Conservation (phyloP, 2,797 vertebrate species). For the Cichlasoma orientale region DNA sequence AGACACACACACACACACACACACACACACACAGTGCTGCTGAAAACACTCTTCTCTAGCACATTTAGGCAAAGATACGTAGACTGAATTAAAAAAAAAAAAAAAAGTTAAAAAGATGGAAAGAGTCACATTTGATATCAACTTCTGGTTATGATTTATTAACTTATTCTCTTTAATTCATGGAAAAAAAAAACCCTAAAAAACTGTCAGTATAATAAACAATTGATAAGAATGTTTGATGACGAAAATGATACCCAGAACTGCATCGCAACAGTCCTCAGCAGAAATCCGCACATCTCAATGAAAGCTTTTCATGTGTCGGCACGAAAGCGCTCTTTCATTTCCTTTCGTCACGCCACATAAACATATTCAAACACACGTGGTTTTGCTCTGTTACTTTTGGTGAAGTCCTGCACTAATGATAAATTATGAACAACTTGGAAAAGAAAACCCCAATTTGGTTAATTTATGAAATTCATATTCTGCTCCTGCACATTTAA, state of each 20-base stretch:
- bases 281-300: slow-evolving; percentile 32
- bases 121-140: not conserved
- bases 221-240: slow-evolving; percentile 36
- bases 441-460: slow-evolving; percentile 4
- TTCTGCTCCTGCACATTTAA: slow-evolving; percentile 9
- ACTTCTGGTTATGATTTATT: slow-evolving; percentile 59
- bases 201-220: slow-evolving; percentile 50
- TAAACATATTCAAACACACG: slow-evolving; percentile 3
- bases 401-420: slow-evolving; percentile 30
- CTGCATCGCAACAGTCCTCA: slow-evolving; percentile 7
- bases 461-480: slow-evolving; percentile 17
- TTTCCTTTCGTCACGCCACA: slow-evolving; percentile 39
- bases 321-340: slow-evolving; percentile 20
- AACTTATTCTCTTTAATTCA: slow-evolving; percentile 47
- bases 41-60: not conserved
- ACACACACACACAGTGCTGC: not conserved
- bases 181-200: slow-evolving; percentile 51
- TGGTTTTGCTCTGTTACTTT: slow-evolving; percentile 28
- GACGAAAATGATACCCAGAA: slow-evolving; percentile 31
- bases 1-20: not conserved
- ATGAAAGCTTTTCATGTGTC: slow-evolving; percentile 29
- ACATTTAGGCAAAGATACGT: not conserved
- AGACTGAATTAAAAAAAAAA: not conserved
- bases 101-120: not conserved
- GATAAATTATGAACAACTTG: slow-evolving; percentile 11